Conservation (phyloP, 1,140 invertebrate species). For the Caenorhabditis tropicalis region DNA sequence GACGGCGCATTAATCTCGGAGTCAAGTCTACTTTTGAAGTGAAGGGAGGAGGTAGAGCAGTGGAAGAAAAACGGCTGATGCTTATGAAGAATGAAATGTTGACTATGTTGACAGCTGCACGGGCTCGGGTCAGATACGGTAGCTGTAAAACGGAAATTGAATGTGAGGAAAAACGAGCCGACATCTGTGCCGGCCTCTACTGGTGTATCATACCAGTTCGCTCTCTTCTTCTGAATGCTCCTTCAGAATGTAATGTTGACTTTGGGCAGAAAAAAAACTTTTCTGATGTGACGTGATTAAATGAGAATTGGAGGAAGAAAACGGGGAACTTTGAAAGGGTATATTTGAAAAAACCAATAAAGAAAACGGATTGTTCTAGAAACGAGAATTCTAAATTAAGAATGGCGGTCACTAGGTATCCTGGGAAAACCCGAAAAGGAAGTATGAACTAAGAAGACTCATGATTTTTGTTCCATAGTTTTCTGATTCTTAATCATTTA, state of each 20-base stretch:
- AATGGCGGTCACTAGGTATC: too few species aligned
- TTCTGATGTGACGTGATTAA: background rate
- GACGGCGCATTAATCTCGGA: too few species aligned
- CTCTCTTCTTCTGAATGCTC: too few species aligned
- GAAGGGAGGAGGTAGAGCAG: background rate
- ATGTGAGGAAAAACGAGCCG: slow-evolving; percentile 13
- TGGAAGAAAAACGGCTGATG: background rate
- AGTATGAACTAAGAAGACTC: too few species aligned
- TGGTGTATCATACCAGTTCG: slow-evolving; percentile 26
- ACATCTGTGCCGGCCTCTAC: slow-evolving; percentile 21
- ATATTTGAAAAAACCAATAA: background rate
- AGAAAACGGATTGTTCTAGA: background rate
- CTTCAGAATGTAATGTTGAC: slow-evolving; percentile 18
- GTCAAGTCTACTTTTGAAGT: background rate
- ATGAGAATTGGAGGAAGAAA: background rate
- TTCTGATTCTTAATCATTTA: too few species aligned
- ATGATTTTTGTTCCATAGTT: too few species aligned
- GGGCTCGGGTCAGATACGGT: background rate
- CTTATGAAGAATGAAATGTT: background rate
- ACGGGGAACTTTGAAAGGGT: too few species aligned
- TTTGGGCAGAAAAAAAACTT: slow-evolving; percentile 12
- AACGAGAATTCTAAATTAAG: background rate
- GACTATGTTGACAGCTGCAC: background rate
- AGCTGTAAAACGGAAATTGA: slow-evolving; percentile 39
- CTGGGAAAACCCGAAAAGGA: too few species aligned